These are phyloP conservation scores for Ancistrus triradiatus DNA, from an alignment of 2,113 vertebrate species.

Conservation along the genomic window DNA sequence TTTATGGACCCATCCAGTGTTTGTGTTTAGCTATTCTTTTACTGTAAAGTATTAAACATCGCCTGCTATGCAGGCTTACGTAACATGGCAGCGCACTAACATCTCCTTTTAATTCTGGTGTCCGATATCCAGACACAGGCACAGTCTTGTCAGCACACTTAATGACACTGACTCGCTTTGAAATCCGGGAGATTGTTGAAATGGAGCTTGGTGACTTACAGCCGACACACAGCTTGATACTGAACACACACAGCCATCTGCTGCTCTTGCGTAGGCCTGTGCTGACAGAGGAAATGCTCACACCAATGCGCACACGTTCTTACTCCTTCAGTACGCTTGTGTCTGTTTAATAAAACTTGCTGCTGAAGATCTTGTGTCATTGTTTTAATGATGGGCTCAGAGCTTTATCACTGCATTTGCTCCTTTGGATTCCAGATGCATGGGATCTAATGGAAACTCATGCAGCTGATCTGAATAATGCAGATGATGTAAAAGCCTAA, in stretches of 20 bases:
- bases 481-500: conserved; percentile 5
- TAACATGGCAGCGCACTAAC: too few species aligned
- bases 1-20: too few species aligned
- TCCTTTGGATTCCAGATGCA: background rate
- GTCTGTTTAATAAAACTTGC: too few species aligned
- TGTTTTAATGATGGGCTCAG: too few species aligned
- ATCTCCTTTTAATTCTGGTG: too few species aligned
- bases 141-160: background rate
- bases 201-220: background rate
- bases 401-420: background rate
- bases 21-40: too few species aligned
- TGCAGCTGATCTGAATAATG: conserved; percentile 5
- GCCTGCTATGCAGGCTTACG: too few species aligned
- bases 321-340: background rate
- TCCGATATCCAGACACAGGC: background rate
- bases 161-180: background rate
- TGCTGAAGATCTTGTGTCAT: too few species aligned
- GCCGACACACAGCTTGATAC: background rate
- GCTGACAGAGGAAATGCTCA: conserved; percentile 16
- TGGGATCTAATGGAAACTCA: background rate
- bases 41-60: too few species aligned
- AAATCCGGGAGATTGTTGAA: conserved; percentile 4
- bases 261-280: background rate
- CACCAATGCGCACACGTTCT: background rate
- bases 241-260: conserved; percentile 6